Evolutionary conservation across 2,113 vertebrate genomes (phyloP).

Genomic region (Cyprichromis sp.): DNA sequence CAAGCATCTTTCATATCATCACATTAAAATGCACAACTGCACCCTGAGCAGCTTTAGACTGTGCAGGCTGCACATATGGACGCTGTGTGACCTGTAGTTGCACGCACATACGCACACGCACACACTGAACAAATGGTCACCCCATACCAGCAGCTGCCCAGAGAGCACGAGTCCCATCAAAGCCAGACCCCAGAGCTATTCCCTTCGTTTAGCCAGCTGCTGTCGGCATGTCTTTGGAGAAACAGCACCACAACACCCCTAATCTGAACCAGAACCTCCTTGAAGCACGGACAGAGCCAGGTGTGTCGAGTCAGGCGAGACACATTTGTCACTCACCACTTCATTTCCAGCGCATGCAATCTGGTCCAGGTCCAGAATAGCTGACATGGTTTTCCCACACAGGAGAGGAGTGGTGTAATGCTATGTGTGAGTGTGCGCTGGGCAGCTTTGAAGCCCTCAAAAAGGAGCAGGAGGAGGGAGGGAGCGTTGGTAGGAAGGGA

Average conservation of each 20-base stretch:
- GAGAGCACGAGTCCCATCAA: not conserved
- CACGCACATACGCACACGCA: not conserved
- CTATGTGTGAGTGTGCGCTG: constrained; percentile 48
- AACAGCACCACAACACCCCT: not conserved
- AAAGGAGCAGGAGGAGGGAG: constrained; percentile 10
- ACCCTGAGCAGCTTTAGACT: not conserved
- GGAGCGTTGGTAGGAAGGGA: constrained; percentile 26
- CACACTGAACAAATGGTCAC: not conserved
- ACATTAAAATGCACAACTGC: constrained; percentile 13
- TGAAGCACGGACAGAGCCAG: constrained; percentile 16
- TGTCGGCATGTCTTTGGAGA: not conserved
- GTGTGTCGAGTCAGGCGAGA: constrained; percentile 31
- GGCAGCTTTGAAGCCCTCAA: constrained; percentile 59
- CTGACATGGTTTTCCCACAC: constrained; percentile 71
- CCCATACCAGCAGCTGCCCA: not conserved
- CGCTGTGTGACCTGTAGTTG: not conserved
- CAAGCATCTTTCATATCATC: constrained; percentile 11
- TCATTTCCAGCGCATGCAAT: constrained; percentile 68
- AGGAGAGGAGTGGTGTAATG: constrained; percentile 57
- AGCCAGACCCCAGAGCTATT: not conserved
- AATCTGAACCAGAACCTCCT: not conserved
- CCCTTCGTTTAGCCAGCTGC: constrained; percentile 4
- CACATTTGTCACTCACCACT: constrained; percentile 70
- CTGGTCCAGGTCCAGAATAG: constrained; percentile 75
- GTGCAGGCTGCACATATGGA: not conserved